Conservation (phyloP, 2,797 vertebrate species). For the Melopsittacus undulatus region DNA sequence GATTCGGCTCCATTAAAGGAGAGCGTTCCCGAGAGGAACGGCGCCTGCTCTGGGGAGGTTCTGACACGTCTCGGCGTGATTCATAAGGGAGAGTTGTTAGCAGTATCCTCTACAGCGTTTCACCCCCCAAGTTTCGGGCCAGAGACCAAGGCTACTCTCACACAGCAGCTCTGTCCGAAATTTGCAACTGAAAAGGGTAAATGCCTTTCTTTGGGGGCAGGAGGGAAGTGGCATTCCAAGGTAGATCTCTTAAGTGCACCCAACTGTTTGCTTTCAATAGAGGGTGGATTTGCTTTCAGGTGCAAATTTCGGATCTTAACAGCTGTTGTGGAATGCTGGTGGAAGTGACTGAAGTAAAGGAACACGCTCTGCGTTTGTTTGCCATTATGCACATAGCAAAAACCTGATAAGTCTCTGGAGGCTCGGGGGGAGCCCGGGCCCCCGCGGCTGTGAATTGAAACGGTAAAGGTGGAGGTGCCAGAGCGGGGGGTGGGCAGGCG, state of each 20-base stretch:
- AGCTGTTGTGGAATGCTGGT: neutral
- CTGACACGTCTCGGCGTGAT: accelerated
- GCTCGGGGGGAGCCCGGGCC: neutral
- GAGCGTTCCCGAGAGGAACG: neutral
- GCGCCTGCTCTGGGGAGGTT: neutral
- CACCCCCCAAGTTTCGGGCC: neutral
- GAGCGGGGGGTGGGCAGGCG: too few relatives aligned
- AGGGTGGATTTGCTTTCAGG: neutral
- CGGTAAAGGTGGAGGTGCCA: neutral
- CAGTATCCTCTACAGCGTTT: neutral
- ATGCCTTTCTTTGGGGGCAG: neutral
- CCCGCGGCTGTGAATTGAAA: neutral
- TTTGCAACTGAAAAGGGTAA: neutral
- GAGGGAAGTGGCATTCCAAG: neutral
- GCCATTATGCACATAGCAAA: neutral
- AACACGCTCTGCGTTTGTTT: neutral
- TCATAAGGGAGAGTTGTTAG: accelerated
- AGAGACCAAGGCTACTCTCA: neutral
- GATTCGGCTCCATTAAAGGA: accelerated
- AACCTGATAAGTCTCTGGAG: neutral
- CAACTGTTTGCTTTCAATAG: neutral
- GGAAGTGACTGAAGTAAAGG: neutral
- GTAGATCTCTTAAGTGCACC: neutral
- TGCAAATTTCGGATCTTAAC: neutral
- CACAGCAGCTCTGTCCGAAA: neutral